Evolutionary conservation across 1,140 invertebrate species (phyloP).

Genomic region (Drosophila setifemur): DNA sequence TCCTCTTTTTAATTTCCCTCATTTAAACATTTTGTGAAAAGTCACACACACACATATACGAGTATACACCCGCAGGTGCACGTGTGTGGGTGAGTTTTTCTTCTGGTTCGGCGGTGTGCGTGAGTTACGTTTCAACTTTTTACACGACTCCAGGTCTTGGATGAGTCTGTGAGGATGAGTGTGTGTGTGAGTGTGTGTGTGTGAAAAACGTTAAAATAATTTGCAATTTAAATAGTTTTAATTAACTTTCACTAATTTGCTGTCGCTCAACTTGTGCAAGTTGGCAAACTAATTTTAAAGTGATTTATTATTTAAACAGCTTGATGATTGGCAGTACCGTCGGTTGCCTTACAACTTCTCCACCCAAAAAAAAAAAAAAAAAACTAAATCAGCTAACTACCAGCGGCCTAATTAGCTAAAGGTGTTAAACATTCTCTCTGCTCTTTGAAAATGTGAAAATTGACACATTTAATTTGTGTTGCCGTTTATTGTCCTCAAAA

Average conservation of each 20-base stretch:
- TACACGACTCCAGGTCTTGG: constrained; percentile 28
- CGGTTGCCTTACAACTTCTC: neutral
- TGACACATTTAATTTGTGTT: no score
- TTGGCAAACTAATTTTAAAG: constrained; percentile 81
- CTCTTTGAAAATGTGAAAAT: constrained; percentile 33
- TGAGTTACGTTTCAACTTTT: constrained; percentile 50
- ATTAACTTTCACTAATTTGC: constrained; percentile 80
- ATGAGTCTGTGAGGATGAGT: constrained; percentile 1
- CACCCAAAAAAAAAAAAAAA: constrained; percentile 10
- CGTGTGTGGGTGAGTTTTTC: constrained; percentile 17
- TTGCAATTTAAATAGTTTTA: constrained; percentile 81
- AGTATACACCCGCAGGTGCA: neutral
- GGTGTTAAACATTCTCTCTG: constrained; percentile 5
- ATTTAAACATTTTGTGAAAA: constrained; percentile 68
- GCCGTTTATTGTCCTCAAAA: constrained; percentile 6
- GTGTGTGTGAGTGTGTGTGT: constrained; percentile 12
- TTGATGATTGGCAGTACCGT: constrained; percentile 65
- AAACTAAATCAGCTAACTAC: constrained; percentile 25
- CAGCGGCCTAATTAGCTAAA: constrained; percentile 62
- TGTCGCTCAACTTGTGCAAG: constrained; percentile 68
- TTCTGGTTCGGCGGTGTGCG: constrained; percentile 16
- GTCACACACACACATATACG: constrained; percentile 20
- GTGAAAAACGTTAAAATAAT: constrained; percentile 73
- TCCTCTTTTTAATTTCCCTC: constrained; percentile 68
- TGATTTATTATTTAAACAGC: constrained; percentile 80